A percentile compares a stretch with the other conserved stretches of the same genome.
Conservation (phyloP, 2,888 invertebrate genomes). For the Dryococelus australis region DNA sequence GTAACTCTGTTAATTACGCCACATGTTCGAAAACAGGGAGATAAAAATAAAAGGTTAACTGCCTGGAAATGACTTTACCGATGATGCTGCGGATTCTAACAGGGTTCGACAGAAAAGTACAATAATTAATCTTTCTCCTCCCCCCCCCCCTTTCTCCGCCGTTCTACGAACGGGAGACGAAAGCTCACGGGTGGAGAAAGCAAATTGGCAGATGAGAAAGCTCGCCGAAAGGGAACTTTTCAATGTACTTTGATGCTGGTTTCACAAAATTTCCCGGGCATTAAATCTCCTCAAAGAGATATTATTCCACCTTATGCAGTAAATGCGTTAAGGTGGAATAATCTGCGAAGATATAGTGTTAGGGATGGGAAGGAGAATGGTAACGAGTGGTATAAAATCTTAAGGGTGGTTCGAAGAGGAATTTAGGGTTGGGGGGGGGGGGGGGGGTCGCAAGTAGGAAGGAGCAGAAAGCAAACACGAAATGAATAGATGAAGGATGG, state of each 20-base stretch:
- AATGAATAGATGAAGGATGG: conserved; percentile 8
- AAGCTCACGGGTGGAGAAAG: not conserved
- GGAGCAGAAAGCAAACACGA: not conserved
- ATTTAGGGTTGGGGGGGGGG: not conserved
- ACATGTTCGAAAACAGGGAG: too few species aligned
- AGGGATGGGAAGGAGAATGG: not conserved
- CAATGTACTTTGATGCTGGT: not conserved
- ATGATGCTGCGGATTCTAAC: too few species aligned
- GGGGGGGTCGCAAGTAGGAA: not conserved
- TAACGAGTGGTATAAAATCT: too few species aligned
- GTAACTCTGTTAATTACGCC: too few species aligned
- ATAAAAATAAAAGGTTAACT: too few species aligned
- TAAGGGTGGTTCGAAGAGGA: not conserved
- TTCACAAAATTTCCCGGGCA: not conserved
- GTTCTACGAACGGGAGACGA: not conserved
- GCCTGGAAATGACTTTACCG: too few species aligned
- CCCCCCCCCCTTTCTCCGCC: too few species aligned
- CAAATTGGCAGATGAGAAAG: not conserved
- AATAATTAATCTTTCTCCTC: too few species aligned
- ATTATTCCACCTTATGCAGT: not conserved
- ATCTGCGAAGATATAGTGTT: not conserved
- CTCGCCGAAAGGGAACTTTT: not conserved
- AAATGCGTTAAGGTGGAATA: not conserved
- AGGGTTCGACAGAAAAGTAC: too few species aligned
- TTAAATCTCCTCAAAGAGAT: not conserved